phyloP scores from a whole-genome alignment of 2,888 invertebrate species.

The Rhamphomyia laevipes region DNA sequence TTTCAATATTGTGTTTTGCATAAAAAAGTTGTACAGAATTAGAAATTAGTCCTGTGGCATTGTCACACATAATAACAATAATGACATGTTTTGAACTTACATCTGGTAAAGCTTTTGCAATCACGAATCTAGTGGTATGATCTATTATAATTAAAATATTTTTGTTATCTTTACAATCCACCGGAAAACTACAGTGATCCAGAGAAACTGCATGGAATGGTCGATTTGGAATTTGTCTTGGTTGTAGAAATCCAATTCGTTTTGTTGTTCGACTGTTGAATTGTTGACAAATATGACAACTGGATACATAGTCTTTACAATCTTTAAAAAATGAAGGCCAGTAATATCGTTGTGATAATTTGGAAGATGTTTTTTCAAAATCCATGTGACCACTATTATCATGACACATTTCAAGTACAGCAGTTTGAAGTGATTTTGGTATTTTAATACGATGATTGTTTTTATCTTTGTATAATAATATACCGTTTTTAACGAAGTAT shows the following conservation, averaged over 20 bases:
- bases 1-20: background rate
- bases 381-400: conserved; percentile 7
- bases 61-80: conserved; percentile 2
- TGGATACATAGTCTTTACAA: conserved; percentile 3
- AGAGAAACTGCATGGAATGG: conserved; percentile 6
- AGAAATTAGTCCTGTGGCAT: conserved; percentile 2
- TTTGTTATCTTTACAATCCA: background rate
- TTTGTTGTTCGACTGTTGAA: conserved; percentile 5
- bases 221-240: conserved; percentile 2
- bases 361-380: conserved; percentile 5
- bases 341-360: conserved; percentile 4
- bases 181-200: conserved; percentile 5
- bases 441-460: background rate
- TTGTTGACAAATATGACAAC: conserved; percentile 1
- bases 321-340: conserved; percentile 1
- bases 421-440: background rate
- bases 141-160: conserved; percentile 3
- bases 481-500: conserved; percentile 1
- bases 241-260: conserved; percentile 4
- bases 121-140: conserved; percentile 4
- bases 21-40: background rate
- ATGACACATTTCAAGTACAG: conserved; percentile 4
- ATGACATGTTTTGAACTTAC: background rate
- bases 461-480: conserved; percentile 5
- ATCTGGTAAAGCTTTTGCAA: conserved; percentile 2